Percentiles rank a stretch among this genome's conserved stretches.
phyloP scores from a whole-genome alignment of 1,140 invertebrate species.

The Olivierus martensii region DNA sequence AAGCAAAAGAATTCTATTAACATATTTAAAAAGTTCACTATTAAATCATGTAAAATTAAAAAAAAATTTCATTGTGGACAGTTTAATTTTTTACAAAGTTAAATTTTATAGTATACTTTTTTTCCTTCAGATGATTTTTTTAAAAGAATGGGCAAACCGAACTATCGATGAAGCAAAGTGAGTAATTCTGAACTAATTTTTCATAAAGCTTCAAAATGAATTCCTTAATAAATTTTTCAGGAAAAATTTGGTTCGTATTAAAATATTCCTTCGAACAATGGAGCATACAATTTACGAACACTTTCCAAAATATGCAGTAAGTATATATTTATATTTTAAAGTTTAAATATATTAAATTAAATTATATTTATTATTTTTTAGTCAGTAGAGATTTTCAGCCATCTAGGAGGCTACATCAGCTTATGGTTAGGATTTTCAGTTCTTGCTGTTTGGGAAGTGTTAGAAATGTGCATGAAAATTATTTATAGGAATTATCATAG shows the following conservation, averaged over 20 bases:
- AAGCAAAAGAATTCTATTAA: too few relatives aligned
- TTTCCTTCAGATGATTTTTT: conserved; percentile 2
- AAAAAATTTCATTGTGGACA: too few relatives aligned
- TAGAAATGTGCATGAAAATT: conserved; percentile 3
- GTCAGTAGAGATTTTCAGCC: conserved; percentile 18
- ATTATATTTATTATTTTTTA: not conserved
- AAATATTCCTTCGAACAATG: conserved; percentile 12
- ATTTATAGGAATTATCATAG: too few relatives aligned
- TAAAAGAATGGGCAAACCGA: not conserved
- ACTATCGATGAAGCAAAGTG: too few relatives aligned
- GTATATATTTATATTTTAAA: not conserved
- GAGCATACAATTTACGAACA: conserved; percentile 19
- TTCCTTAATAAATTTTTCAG: conserved; percentile 1
- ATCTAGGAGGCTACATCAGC: conserved; percentile 17
- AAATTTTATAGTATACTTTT: too few relatives aligned
- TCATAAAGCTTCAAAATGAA: too few relatives aligned
- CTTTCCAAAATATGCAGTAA: conserved; percentile 19
- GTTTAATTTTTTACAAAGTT: too few relatives aligned
- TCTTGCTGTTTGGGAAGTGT: conserved; percentile 9
- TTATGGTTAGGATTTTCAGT: conserved; percentile 19
- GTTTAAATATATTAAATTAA: not conserved
- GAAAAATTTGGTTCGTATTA: conserved; percentile 12
- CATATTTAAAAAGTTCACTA: too few relatives aligned
- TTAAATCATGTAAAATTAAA: too few relatives aligned
- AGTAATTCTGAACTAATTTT: too few relatives aligned